Evolutionary conservation across 1,140 invertebrate species (phyloP), one percentile per base, ranked within the genome.

Genomic region (Apolygus lucorum): DNA sequence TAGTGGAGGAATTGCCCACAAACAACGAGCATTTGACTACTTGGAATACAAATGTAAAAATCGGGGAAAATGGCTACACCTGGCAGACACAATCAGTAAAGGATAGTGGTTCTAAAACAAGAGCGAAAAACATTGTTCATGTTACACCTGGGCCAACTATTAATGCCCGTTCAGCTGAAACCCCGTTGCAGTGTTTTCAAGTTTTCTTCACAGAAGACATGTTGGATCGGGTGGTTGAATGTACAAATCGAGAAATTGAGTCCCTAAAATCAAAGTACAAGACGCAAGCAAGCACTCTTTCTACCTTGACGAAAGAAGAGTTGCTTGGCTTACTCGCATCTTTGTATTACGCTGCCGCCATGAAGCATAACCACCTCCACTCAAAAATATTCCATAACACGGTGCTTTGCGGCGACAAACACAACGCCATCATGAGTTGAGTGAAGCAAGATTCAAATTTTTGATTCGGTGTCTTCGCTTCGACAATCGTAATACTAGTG

Each of bases 401-500:
- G 68, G 75, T 28, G 72, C 26, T 75, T 71, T 59, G 75, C 4
- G 34, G 75, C 13, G 69, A 71, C 14, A 67, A 71, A 26, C 78
- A 74, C 72, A 54, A 68, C 62, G 70, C 75, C 29, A 73, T 67
- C n/a, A 79, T 79, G 77, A 73, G 68, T 28, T 79, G 77, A 73
- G 68, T 28, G 24, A 67, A 29, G 71, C 73, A 28, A 68, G 79
- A 66, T 81, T 79, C 71, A 65, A 73, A 66, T 79, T 79, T 74
- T 54, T 80, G n/a, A 62, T 77, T 34, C 68, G 72, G 49, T 70
- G 64, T 42, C 21, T 70, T 13, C 17, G 69, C 2, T 70, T 70
- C 67, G 69, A 70, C 52, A 25, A 67, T 17, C 17, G 65, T 25
- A 1, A 1, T 1, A 67, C 49, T n/a, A n/a, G 64, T 24, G 52